Percentiles rank a stretch among this genome's conserved stretches.
phyloP scores from a whole-genome alignment of 1,140 invertebrate species.

The Delia radicum region DNA sequence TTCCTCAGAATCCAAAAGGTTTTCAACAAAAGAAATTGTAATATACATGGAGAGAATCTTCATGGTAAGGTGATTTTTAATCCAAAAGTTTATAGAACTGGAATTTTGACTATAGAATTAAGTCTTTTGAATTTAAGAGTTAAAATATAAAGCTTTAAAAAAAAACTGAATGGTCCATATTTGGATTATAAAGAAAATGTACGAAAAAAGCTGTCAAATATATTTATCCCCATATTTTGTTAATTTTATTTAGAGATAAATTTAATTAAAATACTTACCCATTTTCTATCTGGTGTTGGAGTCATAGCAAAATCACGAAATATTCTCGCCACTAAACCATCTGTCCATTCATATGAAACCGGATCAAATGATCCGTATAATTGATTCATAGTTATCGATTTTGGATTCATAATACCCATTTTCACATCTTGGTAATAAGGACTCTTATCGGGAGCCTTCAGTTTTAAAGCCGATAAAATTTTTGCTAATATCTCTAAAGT shows the following conservation, averaged over 20 bases:
- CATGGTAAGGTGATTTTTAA: too few species aligned
- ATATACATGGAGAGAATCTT: too few species aligned
- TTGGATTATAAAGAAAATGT: too few species aligned
- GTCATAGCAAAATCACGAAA: conserved; percentile 71
- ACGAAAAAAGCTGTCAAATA: too few species aligned
- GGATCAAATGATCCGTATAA: conserved; percentile 89
- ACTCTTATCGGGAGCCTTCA: conserved; percentile 60
- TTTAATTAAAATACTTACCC: conserved; percentile 60
- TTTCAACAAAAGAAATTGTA: too few species aligned
- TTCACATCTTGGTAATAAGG: conserved; percentile 60
- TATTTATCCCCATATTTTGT: too few species aligned
- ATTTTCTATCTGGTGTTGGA: conserved; percentile 71
- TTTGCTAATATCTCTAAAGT: conserved; percentile 69
- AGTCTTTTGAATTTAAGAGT: neutral
- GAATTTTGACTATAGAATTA: too few species aligned
- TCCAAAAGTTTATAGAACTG: too few species aligned
- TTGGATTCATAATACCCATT: conserved; percentile 86
- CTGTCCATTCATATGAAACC: conserved; percentile 88
- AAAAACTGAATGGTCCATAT: too few species aligned
- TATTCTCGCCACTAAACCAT: conserved; percentile 79
- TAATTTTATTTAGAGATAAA: too few species aligned
- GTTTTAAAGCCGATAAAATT: conserved; percentile 69
- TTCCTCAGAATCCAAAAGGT: too few species aligned
- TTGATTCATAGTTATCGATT: conserved; percentile 87
- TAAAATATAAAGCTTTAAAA: too few species aligned